Percentiles rank a stretch among this genome's conserved stretches.
Conservation (phyloP, 2,113 vertebrate genomes). For the Scomber japonicus region DNA sequence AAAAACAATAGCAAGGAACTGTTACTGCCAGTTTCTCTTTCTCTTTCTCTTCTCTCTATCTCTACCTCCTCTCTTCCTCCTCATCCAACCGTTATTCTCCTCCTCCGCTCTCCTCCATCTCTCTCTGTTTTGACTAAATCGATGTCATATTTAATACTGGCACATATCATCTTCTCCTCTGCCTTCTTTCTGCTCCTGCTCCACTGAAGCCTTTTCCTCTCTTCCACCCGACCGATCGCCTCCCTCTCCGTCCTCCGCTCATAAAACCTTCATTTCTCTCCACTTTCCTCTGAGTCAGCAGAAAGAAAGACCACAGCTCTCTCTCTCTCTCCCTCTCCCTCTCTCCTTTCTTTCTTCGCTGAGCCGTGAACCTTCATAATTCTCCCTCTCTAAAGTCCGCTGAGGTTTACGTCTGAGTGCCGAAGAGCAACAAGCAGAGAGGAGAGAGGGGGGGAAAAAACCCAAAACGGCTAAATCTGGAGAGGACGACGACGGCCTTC, state of each 20-base stretch:
- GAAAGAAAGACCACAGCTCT: conserved; percentile 52
- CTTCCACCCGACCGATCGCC: conserved; percentile 10
- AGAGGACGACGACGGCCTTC: neutral
- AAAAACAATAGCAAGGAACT: conserved; percentile 73
- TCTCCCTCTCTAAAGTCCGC: conserved; percentile 4
- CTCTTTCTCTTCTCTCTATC: neutral
- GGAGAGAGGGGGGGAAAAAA: neutral
- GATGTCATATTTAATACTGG: conserved; percentile 8
- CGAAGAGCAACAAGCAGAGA: conserved; percentile 10
- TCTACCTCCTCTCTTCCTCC: neutral
- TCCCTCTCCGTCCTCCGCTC: conserved; percentile 50
- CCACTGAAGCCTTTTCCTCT: conserved; percentile 16
- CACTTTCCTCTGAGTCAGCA: conserved; percentile 83
- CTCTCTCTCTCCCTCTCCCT: conserved; percentile 4
- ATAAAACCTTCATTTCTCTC: conserved; percentile 77
- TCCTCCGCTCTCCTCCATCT: neutral
- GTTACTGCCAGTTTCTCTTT: conserved; percentile 17
- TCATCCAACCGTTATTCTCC: neutral
- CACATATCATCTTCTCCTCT: conserved; percentile 2
- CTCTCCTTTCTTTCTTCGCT: conserved; percentile 6
- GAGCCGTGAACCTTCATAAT: conserved; percentile 20
- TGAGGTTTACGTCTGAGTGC: neutral
- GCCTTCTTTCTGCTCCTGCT: conserved; percentile 5
- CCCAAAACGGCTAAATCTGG: neutral
- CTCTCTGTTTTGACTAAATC: conserved; percentile 11